These are phyloP conservation scores for Drosophila pseudoobscura DNA, from an alignment of 1,140 invertebrate genomes.

Conservation along the genomic window DNA sequence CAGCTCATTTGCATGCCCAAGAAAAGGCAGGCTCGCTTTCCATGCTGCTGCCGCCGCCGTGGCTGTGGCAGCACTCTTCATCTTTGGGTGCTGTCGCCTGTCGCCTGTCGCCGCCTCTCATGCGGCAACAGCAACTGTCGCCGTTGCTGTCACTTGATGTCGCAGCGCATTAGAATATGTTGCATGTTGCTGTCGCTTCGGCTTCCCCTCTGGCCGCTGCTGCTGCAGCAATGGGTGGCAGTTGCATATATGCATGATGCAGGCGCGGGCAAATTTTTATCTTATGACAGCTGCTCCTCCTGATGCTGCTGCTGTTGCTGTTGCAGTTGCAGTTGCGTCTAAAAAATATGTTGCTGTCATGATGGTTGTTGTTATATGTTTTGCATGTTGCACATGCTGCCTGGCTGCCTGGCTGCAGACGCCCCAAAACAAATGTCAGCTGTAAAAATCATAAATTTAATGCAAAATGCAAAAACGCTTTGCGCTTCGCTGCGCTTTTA, in stretches of 20 bases:
- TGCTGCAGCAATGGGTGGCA: slow-evolving; percentile 30
- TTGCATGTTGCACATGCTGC: slow-evolving; percentile 66
- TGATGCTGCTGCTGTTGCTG: slow-evolving; percentile 37
- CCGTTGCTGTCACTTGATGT: slow-evolving; percentile 81
- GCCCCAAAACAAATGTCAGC: slow-evolving; percentile 78
- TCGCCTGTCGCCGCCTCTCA: slow-evolving; percentile 71
- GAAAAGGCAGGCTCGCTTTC: slow-evolving; percentile 67
- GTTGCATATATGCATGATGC: slow-evolving; percentile 74
- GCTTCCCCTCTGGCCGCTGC: neutral
- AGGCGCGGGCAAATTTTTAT: slow-evolving; percentile 78
- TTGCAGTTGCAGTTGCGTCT: slow-evolving; percentile 39
- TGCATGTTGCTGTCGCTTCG: slow-evolving; percentile 47
- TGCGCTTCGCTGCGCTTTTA: slow-evolving; percentile 76
- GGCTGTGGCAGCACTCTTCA: slow-evolving; percentile 56
- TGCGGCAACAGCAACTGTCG: slow-evolving; percentile 83
- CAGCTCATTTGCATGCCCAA: slow-evolving; percentile 78
- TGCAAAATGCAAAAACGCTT: slow-evolving; percentile 78
- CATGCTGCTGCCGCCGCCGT: slow-evolving; percentile 43
- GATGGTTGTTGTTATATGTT: slow-evolving; percentile 56
- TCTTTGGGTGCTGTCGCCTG: slow-evolving; percentile 38
- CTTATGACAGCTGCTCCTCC: slow-evolving; percentile 75
- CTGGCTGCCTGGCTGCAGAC: slow-evolving; percentile 43
- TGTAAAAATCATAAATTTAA: slow-evolving; percentile 82
- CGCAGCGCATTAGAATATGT: slow-evolving; percentile 82
- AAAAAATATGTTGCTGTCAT: slow-evolving; percentile 70